Percentiles rank a stretch among this genome's conserved stretches.
phyloP scores from a whole-genome alignment of 2,113 vertebrate species.

The Myiozetetes cayanensis region DNA sequence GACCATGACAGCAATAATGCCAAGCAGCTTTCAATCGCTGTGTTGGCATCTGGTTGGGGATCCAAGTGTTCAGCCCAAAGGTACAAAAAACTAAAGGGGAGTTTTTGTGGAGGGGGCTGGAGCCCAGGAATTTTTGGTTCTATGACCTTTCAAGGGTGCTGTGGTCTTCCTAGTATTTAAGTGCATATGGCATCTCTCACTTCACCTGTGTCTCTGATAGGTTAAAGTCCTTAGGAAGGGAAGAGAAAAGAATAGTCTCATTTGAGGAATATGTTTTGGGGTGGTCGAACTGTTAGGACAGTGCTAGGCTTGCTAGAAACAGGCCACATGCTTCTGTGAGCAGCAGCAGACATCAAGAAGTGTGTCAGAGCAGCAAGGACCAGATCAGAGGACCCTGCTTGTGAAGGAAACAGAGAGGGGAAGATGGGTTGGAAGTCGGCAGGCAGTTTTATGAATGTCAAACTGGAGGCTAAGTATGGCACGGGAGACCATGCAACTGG shows the following conservation, averaged over 20 bases:
- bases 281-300: neutral
- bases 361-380: neutral
- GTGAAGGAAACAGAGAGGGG: neutral
- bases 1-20: neutral
- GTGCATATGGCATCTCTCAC: accelerated
- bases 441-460: neutral
- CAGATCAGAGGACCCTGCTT: neutral
- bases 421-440: neutral
- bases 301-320: neutral
- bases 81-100: neutral
- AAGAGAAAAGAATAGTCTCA: neutral
- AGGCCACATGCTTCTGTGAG: neutral
- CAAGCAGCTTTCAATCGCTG: neutral
- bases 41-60: neutral
- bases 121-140: neutral
- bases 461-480: neutral
- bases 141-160: neutral
- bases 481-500: neutral
- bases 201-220: neutral
- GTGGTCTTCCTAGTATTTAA: neutral
- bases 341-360: accelerated
- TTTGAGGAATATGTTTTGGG: accelerated
- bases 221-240: neutral
- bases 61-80: neutral
- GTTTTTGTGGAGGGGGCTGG: neutral